A percentile compares a stretch with the other conserved stretches of the same genome.
Conservation (phyloP, 2,797 vertebrate genomes). For the Sebastes goodei region DNA sequence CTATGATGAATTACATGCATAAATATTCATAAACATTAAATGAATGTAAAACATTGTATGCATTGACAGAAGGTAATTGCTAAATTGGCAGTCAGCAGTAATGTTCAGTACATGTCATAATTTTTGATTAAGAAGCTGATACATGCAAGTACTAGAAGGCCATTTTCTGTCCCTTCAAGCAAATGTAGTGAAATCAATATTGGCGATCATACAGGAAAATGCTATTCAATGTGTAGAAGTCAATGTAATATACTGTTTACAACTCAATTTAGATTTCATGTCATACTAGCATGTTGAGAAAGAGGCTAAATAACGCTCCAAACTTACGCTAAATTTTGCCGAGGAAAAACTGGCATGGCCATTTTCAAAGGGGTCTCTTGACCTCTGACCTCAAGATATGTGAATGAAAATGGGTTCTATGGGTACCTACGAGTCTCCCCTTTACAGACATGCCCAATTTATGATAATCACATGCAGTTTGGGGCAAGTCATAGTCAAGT, state of each 20-base stretch:
- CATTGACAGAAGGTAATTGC: not conserved
- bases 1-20: not conserved
- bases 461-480: no score
- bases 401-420: no score
- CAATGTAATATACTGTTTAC: not conserved
- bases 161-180: not conserved
- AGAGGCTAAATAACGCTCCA: no score
- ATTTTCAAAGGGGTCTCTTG: no score
- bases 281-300: not conserved
- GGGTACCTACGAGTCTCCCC: no score
- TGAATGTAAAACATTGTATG: not conserved
- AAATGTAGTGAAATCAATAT: not conserved
- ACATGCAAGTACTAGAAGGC: not conserved
- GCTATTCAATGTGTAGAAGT: not conserved
- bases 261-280: not conserved
- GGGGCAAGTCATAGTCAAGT: no score
- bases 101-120: not conserved
- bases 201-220: not conserved
- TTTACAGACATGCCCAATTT: no score
- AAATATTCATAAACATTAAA: not conserved
- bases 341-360: no score
- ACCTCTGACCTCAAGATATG: no score
- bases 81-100: not conserved
- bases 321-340: fast-evolving
- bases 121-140: not conserved